Conservation (phyloP, 2,888 invertebrate genomes). For the Eupithecia centaureata region DNA sequence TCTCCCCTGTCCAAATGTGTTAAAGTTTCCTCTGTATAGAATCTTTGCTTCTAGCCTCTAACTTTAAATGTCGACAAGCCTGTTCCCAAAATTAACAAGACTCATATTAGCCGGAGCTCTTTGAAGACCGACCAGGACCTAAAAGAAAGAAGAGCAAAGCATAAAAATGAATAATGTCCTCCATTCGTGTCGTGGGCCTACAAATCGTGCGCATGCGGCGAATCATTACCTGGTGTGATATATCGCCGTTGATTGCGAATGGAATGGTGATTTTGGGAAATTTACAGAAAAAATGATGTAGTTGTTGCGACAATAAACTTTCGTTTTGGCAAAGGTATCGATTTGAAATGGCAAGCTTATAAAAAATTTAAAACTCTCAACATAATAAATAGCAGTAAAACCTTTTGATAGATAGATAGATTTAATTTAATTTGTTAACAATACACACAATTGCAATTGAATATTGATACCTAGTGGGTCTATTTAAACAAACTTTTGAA, state of each 20-base stretch:
- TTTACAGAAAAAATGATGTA: conserved; percentile 31
- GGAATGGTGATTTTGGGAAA: conserved; percentile 47
- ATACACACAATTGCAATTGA: too few species aligned
- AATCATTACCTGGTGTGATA: conserved; percentile 71
- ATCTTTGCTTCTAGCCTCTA: neutral
- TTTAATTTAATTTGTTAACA: too few species aligned
- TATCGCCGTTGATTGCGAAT: conserved; percentile 61
- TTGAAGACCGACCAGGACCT: neutral
- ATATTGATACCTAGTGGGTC: too few species aligned
- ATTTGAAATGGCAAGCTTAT: neutral
- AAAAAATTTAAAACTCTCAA: neutral
- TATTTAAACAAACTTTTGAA: too few species aligned
- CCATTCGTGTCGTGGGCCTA: conserved; percentile 65
- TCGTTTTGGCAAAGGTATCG: neutral
- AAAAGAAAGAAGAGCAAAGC: conserved; percentile 15
- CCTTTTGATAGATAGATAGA: too few species aligned
- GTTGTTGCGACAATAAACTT: neutral
- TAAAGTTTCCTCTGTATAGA: neutral
- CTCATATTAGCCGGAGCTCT: neutral
- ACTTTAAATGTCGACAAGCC: neutral
- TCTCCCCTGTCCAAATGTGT: neutral
- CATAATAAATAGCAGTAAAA: too few species aligned
- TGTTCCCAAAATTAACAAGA: neutral
- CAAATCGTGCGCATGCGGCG: conserved; percentile 80
- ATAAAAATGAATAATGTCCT: conserved; percentile 36